These are phyloP conservation scores for Seriola aureovittata DNA, from an alignment of 2,113 vertebrate species.

Conservation along the genomic window DNA sequence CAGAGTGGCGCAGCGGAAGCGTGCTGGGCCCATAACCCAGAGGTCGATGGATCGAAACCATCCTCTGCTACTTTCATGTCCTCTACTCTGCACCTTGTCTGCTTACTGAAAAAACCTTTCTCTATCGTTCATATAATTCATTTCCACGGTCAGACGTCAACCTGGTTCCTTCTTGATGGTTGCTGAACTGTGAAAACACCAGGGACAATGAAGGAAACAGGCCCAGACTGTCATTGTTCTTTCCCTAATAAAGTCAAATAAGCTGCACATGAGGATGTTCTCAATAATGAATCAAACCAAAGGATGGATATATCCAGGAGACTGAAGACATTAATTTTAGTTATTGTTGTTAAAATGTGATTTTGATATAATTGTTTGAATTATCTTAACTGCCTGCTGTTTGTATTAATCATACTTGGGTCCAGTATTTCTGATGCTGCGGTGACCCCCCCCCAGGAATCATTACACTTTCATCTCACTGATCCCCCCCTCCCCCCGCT, in stretches of 20 bases:
- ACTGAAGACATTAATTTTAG: not conserved
- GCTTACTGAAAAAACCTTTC: no score
- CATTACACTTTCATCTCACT: constrained; percentile 29
- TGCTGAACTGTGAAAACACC: not conserved
- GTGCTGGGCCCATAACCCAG: constrained; percentile 89
- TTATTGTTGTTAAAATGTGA: not conserved
- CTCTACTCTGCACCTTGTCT: no score
- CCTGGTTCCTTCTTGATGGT: no score
- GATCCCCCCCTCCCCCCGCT: not conserved
- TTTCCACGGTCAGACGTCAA: not conserved
- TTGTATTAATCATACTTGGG: not conserved
- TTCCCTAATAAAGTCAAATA: no score
- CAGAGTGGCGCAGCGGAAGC: constrained; percentile 89
- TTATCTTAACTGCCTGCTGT: not conserved
- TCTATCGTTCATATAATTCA: no score
- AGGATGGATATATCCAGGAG: not conserved
- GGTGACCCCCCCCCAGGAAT: constrained; percentile 15
- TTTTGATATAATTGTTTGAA: not conserved
- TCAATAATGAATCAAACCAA: no score
- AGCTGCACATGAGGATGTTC: no score
- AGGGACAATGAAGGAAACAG: not conserved
- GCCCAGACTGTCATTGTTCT: not conserved
- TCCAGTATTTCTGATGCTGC: not conserved
- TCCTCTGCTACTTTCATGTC: constrained; percentile 78
- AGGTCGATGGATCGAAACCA: constrained; percentile 89